Percentiles rank a stretch among this genome's conserved stretches.
Evolutionary conservation across 2,113 vertebrate genomes (phyloP).

Genomic region (Ellobius talpinus): DNA sequence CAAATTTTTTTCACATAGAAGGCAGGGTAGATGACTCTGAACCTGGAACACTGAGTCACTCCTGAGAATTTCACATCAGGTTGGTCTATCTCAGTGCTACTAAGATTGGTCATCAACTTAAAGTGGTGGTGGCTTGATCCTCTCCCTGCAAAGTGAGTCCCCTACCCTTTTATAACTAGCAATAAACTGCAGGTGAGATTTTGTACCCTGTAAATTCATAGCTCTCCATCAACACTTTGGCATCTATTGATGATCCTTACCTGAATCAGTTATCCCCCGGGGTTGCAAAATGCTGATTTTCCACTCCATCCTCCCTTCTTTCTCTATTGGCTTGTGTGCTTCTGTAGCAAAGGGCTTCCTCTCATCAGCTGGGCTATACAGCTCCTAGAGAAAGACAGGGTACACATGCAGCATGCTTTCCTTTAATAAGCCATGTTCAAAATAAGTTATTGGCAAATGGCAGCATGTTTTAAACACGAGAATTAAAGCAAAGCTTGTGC

Average conservation of each 20-base stretch:
- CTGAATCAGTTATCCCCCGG: constrained; percentile 43
- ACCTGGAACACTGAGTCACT: background rate
- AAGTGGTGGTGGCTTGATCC: background rate
- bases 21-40: background rate
- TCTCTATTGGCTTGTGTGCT: background rate
- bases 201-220: constrained; percentile 9
- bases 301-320: constrained; percentile 15
- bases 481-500: constrained; percentile 3
- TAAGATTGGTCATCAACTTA: background rate
- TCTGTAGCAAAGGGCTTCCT: constrained; percentile 26
- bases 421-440: constrained; percentile 34
- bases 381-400: background rate
- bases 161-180: background rate
- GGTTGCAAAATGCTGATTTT: constrained; percentile 42
- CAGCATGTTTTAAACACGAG: constrained; percentile 13
- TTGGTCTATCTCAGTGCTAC: background rate
- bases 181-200: background rate
- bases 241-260: background rate
- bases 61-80: background rate
- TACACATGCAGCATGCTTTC: background rate
- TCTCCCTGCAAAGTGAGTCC: background rate
- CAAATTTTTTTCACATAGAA: background rate
- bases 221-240: background rate
- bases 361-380: background rate
- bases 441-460: constrained; percentile 27